phyloP scores from a whole-genome alignment of 2,888 invertebrate species.

The Bedellia somnulentella region DNA sequence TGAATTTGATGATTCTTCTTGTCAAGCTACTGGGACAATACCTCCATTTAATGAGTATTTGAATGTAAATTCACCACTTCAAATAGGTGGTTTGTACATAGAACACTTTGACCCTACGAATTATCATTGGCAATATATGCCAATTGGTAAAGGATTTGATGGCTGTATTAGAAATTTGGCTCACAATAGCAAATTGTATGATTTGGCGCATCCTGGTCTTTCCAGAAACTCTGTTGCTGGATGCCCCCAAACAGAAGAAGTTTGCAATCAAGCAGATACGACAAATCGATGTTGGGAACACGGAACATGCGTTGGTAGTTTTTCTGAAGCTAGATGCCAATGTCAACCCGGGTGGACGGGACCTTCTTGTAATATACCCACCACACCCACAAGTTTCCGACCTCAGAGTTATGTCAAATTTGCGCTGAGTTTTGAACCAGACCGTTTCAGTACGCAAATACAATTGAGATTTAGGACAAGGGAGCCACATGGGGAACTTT shows the following conservation, averaged over 20 bases:
- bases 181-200: constrained; percentile 95
- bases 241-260: constrained; percentile 91
- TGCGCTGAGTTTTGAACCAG: constrained; percentile 91
- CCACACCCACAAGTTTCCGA: constrained; percentile 89
- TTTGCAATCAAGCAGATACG: constrained; percentile 84
- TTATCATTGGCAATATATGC: constrained; percentile 90
- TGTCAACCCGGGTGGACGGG: constrained; percentile 97
- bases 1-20: constrained; percentile 85
- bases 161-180: constrained; percentile 95
- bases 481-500: constrained; percentile 90
- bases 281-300: constrained; percentile 89
- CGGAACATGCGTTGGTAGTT: constrained; percentile 91
- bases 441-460: constrained; percentile 88
- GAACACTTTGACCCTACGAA: constrained; percentile 87
- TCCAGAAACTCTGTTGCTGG: constrained; percentile 85
- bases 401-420: constrained; percentile 96
- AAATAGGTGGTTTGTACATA: constrained; percentile 90
- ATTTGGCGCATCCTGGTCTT: constrained; percentile 90
- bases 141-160: constrained; percentile 87
- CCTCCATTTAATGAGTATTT: constrained; percentile 95
- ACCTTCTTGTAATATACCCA: constrained; percentile 81
- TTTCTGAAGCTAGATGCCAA: constrained; percentile 86
- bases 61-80: constrained; percentile 93
- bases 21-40: constrained; percentile 86
- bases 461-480: constrained; percentile 92